Base-by-base conservation (phyloP, 2,797 vertebrate genomes). In the Phrynocephalus vlangalii region DNA sequence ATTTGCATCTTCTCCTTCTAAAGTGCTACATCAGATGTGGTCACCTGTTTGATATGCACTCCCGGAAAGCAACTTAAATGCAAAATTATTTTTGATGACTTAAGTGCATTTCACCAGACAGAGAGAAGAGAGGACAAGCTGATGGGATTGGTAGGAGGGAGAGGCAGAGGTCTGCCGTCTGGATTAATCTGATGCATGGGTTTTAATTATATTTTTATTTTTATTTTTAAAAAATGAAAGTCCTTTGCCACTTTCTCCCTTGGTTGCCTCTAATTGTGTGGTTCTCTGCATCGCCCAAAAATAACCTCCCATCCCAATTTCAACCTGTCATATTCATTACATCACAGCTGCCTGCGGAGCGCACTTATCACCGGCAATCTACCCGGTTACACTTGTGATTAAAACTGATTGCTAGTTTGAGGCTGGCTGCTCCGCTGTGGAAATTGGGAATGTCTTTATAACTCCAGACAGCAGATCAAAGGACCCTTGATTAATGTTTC, bases 11-110 rank as follows among this genome's bases (percentile, higher is more conserved):
- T 91, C 86, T 88, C 93, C 86, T 71, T 80, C 87, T 15, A 86
- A 88, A 93, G 92, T 92, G 79, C 91, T 66, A 75, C 30, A 1
- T 93, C 96, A 96, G 92, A 94, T 95, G 94, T 90, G 94, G 92
- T 95, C 95, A 96, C 94, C 93, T 96, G 93, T 96, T 94, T 94
- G 93, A 95, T 90, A 96, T 88, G 83, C 90, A 84, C 93, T 95
- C 91, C 79, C 92, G 93, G 82, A 80, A 56, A 87, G 85, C 92
- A 91, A 90, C 88, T 94, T 95, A 93, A 94, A 93, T 86, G 71
- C 89, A 90, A 95, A 96, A 96, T 96, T 96, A 96, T 96, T 96
- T 96, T 93, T 92, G 93, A 95, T 96, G 94, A 93, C 90, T 94
- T 94, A 93, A 95, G 93, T 92, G 91, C 93, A 86, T 88, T 93